phyloP scores from a whole-genome alignment of 1,140 invertebrate genomes.

The Drosophila nebulosa region DNA sequence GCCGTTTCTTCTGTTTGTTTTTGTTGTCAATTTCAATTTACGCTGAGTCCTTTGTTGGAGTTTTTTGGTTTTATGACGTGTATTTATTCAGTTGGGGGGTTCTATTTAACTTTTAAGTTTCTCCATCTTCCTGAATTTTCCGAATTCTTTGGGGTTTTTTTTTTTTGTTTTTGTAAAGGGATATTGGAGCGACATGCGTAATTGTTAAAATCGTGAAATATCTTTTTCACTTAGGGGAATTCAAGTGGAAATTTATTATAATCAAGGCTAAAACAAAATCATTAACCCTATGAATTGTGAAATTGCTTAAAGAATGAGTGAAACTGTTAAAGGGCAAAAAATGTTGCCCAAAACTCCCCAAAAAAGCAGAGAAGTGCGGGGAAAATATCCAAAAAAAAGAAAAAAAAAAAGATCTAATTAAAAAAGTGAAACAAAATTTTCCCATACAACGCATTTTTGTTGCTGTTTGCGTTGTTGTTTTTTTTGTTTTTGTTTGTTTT shows the following conservation, averaged over 20 bases:
- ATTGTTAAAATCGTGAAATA: conserved; percentile 1
- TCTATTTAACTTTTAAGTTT: conserved; percentile 33
- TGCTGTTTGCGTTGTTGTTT: conserved; percentile 1
- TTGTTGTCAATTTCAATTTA: conserved; percentile 21
- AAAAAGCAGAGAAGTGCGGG: neutral
- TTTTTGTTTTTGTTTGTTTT: conserved; percentile 16
- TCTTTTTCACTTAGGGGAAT: neutral
- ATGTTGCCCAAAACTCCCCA: conserved; percentile 1
- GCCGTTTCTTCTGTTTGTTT: conserved; percentile 34
- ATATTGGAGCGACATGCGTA: conserved; percentile 33
- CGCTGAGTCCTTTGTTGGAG: conserved; percentile 30
- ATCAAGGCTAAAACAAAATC: conserved; percentile 2
- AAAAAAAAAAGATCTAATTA: conserved; percentile 1
- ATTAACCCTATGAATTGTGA: neutral
- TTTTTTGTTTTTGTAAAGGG: conserved; percentile 52
- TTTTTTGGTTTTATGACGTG: conserved; percentile 10
- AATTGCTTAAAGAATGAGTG: neutral
- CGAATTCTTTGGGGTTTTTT: neutral
- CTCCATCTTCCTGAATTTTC: conserved; percentile 33
- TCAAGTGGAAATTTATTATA: conserved; percentile 1
- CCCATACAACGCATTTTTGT: conserved; percentile 45
- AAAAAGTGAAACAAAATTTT: conserved; percentile 47
- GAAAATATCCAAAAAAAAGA: neutral
- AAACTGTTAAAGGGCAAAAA: neutral
- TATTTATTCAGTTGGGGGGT: conserved; percentile 13